Conservation (phyloP, 2,797 vertebrate genomes). For the Bradypodion pumilum region DNA sequence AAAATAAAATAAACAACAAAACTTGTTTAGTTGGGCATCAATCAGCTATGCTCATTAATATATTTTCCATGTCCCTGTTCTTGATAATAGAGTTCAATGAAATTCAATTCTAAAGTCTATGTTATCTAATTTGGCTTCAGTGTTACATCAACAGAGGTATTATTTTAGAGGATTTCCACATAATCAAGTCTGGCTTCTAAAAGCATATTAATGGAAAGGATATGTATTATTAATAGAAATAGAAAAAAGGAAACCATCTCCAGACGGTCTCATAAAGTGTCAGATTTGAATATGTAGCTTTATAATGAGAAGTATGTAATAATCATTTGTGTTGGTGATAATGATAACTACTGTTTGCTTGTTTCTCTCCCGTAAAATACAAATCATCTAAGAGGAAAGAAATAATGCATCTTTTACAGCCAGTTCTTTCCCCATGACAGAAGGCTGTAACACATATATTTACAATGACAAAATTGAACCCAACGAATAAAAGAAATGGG, state of each 20-base stretch:
- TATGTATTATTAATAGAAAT: slow-evolving; percentile 52
- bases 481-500: slow-evolving; percentile 34
- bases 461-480: slow-evolving; percentile 24
- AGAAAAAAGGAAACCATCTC: slow-evolving; percentile 45
- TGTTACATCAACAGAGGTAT: slow-evolving; percentile 35
- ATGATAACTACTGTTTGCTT: slow-evolving; percentile 27
- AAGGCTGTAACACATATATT: slow-evolving; percentile 40
- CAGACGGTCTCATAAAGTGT: slow-evolving; percentile 34
- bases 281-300: slow-evolving; percentile 22
- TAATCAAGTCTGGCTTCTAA: slow-evolving; percentile 50
- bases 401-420: slow-evolving; percentile 14
- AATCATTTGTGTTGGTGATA: slow-evolving; percentile 19
- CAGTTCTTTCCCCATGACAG: slow-evolving; percentile 31
- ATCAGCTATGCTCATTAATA: slow-evolving; percentile 59
- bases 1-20: no score
- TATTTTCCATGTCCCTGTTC: slow-evolving; percentile 33
- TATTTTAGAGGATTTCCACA: slow-evolving; percentile 49
- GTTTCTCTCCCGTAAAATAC: background rate
- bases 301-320: slow-evolving; percentile 11
- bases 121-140: slow-evolving; percentile 54
- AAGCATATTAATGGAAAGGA: slow-evolving; percentile 48
- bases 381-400: slow-evolving; percentile 2
- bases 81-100: slow-evolving; percentile 44
- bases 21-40: slow-evolving; percentile 43
- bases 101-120: slow-evolving; percentile 53